A percentile compares a stretch with the other conserved stretches of the same genome.
phyloP scores from a whole-genome alignment of 2,888 invertebrate species.

The Lasioglossum figueresi region DNA sequence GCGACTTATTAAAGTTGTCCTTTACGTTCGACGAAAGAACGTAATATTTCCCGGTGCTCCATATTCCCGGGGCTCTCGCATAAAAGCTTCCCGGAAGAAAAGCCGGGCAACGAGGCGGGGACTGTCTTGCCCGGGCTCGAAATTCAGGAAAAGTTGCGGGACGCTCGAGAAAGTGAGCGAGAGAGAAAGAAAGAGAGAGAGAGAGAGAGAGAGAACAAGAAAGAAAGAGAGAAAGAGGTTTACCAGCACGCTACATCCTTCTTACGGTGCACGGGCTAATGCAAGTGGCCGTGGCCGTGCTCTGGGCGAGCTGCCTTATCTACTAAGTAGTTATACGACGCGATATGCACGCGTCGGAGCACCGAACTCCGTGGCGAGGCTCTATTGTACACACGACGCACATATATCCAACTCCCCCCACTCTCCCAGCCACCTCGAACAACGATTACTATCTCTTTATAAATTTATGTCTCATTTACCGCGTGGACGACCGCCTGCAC shows the following conservation, averaged over 20 bases:
- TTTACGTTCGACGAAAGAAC: conserved; percentile 10
- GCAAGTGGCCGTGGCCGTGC: conserved; percentile 14
- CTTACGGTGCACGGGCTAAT: conserved; percentile 41
- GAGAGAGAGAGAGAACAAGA: background rate
- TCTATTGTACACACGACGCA: conserved; percentile 41
- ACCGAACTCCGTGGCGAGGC: conserved; percentile 20
- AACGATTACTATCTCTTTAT: conserved; percentile 49
- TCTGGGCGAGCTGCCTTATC: conserved; percentile 38
- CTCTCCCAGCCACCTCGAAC: conserved; percentile 13
- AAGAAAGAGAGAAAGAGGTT: conserved; percentile 1
- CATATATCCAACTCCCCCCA: background rate
- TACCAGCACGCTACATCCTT: conserved; percentile 30
- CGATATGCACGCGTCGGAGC: conserved; percentile 50
- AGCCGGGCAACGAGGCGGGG: background rate
- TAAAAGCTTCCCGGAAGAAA: conserved; percentile 11
- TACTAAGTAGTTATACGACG: conserved; percentile 52
- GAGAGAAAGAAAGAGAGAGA: background rate
- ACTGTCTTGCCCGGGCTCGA: background rate
- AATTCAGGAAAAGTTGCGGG: conserved; percentile 25
- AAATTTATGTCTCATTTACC: conserved; percentile 54
- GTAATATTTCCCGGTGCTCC: conserved; percentile 24
- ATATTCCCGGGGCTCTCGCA: conserved; percentile 7
- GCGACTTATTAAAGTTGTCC: conserved; percentile 35
- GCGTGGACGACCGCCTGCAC: background rate
- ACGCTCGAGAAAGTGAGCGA: background rate